Conservation (phyloP, 2,888 invertebrate species). For the Tipula lateralis region DNA sequence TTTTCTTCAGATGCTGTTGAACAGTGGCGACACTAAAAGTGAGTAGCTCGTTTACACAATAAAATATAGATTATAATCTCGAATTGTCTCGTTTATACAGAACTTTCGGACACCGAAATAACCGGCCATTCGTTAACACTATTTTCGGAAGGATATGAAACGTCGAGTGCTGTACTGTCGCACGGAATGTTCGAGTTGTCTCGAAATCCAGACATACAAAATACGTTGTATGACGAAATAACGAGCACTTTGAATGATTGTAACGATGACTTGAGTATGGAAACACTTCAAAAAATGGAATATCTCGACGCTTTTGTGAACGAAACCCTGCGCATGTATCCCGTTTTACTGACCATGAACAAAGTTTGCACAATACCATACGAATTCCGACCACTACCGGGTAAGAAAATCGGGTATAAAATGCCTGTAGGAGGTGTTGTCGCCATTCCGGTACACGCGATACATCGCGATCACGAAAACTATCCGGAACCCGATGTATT, state of each 20-base stretch:
- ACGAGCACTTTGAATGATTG: conserved; percentile 46
- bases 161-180: conserved; percentile 54
- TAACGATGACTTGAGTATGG: conserved; percentile 52
- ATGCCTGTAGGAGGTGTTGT: conserved; percentile 41
- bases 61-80: no score
- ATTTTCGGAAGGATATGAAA: conserved; percentile 58
- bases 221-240: conserved; percentile 51
- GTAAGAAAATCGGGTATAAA: conserved; percentile 33
- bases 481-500: conserved; percentile 47
- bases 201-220: conserved; percentile 52
- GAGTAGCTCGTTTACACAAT: background rate
- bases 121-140: conserved; percentile 56
- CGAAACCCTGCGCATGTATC: conserved; percentile 40
- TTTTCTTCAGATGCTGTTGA: conserved; percentile 54
- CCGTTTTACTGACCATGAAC: conserved; percentile 35
- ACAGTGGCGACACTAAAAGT: conserved; percentile 46
- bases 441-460: conserved; percentile 40
- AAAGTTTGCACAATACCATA: conserved; percentile 35
- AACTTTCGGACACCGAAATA: conserved; percentile 50
- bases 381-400: conserved; percentile 29
- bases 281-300: conserved; percentile 54
- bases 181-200: conserved; percentile 55
- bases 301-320: conserved; percentile 54
- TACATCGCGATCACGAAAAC: conserved; percentile 45
- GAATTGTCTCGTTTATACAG: background rate